Percentiles rank a stretch among this genome's conserved stretches.
Evolutionary conservation across 2,888 invertebrate genomes (phyloP).

Genomic region (Alitta virens): DNA sequence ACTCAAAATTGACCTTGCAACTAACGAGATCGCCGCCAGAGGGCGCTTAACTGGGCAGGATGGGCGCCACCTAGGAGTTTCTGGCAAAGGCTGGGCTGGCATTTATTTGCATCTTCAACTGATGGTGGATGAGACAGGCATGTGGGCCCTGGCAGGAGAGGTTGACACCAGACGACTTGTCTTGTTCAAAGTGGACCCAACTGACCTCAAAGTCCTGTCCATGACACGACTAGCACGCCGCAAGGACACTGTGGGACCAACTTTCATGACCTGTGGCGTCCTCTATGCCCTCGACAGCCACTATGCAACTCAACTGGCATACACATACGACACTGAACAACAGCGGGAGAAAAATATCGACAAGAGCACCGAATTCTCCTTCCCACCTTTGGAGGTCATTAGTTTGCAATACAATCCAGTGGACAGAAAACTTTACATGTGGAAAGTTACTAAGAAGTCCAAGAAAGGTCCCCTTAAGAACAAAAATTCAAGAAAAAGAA

Average conservation of each 20-base stretch:
- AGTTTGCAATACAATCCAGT: neutral
- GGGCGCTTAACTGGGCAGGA: neutral
- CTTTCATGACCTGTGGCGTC: neutral
- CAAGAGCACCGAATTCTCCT: neutral
- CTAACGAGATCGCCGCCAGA: neutral
- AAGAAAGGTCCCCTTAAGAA: neutral
- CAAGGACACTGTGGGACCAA: neutral
- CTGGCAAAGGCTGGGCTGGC: neutral
- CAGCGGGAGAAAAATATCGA: neutral
- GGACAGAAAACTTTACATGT: neutral
- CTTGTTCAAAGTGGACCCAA: neutral
- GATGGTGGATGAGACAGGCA: neutral
- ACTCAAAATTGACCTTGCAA: neutral
- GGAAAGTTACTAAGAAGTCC: neutral
- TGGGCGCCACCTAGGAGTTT: neutral
- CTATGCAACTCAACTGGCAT: neutral
- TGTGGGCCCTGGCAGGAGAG: neutral
- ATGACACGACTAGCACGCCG: neutral
- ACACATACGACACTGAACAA: neutral
- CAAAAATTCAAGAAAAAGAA: neutral
- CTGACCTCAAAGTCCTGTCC: neutral
- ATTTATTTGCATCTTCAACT: neutral
- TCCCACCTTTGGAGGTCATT: neutral
- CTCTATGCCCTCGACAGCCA: neutral
- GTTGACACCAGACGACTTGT: neutral